Conservation (phyloP, 2,797 vertebrate genomes). For the Danionella dracula region DNA sequence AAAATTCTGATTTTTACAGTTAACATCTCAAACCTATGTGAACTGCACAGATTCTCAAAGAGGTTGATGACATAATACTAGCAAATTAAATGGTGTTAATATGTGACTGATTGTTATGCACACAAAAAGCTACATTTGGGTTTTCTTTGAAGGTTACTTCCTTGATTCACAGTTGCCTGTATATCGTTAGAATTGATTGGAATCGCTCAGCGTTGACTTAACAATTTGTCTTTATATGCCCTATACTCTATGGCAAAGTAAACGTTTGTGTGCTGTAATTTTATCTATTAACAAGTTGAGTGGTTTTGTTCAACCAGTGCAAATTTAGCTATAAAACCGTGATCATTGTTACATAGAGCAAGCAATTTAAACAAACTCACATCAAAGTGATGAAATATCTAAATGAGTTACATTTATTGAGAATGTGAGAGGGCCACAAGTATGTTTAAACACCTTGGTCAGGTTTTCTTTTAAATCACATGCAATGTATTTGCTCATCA, state of each 20-base stretch:
- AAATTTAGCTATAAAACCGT: too few relatives aligned
- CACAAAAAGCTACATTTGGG: background rate
- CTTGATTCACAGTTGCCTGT: background rate
- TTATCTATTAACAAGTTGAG: background rate
- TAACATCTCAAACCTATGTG: too few relatives aligned
- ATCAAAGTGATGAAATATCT: background rate
- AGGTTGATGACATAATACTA: background rate
- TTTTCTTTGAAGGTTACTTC: background rate
- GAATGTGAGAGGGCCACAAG: conserved; percentile 28
- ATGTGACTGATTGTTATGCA: background rate
- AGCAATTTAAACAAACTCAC: background rate
- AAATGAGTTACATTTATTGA: conserved; percentile 48
- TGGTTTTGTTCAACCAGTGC: too few relatives aligned
- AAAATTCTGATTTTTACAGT: too few relatives aligned
- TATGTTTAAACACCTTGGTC: conserved; percentile 39
- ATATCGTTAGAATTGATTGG: background rate
- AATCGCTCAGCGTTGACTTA: background rate
- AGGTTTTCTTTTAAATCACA: conserved; percentile 29
- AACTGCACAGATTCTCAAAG: background rate
- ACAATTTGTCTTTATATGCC: background rate
- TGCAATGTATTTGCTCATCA: conserved; percentile 42
- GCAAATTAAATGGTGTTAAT: conserved; percentile 2
- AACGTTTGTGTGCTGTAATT: background rate
- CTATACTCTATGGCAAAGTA: background rate
- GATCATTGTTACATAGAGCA: too few relatives aligned